Conservation (phyloP, 1,140 invertebrate species). For the Drosophila persimilis region DNA sequence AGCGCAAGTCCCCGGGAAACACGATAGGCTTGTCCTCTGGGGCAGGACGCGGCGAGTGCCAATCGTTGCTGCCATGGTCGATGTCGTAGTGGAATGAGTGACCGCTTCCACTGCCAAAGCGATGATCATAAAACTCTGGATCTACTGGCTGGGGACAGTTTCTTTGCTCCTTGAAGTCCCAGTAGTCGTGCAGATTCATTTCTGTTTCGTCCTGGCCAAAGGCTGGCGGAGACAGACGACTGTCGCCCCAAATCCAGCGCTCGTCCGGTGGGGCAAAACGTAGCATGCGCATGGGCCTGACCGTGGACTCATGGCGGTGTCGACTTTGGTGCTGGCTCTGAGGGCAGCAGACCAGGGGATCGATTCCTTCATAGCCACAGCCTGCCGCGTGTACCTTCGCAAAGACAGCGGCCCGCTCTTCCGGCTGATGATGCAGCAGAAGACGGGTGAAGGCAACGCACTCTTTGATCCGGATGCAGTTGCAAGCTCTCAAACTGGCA, state of each 20-base stretch:
- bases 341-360: slow-evolving; percentile 65
- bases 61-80: slow-evolving; percentile 30
- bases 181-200: slow-evolving; percentile 48
- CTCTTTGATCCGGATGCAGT: slow-evolving; percentile 62
- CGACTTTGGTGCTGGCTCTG: slow-evolving; percentile 3
- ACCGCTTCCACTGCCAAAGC: slow-evolving; percentile 16
- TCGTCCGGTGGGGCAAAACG: slow-evolving; percentile 43
- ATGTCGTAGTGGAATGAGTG: slow-evolving; percentile 56
- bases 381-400: slow-evolving; percentile 52
- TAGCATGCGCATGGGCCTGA: slow-evolving; percentile 36
- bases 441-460: slow-evolving; percentile 46
- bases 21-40: slow-evolving; percentile 61
- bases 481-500: slow-evolving; percentile 32
- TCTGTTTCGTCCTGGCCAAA: slow-evolving; percentile 24
- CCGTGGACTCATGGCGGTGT: slow-evolving; percentile 15
- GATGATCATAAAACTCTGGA: slow-evolving; percentile 40
- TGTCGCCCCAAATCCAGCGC: slow-evolving; percentile 57
- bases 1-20: slow-evolving; percentile 67
- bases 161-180: slow-evolving; percentile 49
- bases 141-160: slow-evolving; percentile 59
- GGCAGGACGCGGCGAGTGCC: slow-evolving; percentile 16
- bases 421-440: slow-evolving; percentile 49
- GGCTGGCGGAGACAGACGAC: too few species aligned
- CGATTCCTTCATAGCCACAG: slow-evolving; percentile 67
- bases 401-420: slow-evolving; percentile 55